phyloP scores from a whole-genome alignment of 2,113 vertebrate genomes.

The Neotoma lepida region DNA sequence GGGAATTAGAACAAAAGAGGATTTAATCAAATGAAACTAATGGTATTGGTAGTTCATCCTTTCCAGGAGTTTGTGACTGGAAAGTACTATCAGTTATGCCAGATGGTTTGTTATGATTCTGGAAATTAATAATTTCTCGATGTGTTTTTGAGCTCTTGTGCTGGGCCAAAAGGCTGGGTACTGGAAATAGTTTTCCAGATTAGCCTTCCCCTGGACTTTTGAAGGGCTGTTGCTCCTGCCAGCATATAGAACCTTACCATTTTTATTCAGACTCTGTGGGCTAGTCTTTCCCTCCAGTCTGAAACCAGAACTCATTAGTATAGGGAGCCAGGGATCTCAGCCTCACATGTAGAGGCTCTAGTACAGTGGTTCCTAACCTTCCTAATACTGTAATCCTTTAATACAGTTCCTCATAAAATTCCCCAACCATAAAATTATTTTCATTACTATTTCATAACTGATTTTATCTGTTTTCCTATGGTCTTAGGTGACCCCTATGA shows the following conservation, averaged over 20 bases:
- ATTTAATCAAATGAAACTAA: not conserved
- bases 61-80: not conserved
- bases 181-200: not conserved
- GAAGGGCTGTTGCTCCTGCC: not conserved
- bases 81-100: not conserved
- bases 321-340: not conserved
- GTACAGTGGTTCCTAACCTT: not conserved
- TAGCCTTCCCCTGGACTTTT: not conserved
- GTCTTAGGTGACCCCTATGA: not conserved
- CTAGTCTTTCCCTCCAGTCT: slow-evolving; percentile 21
- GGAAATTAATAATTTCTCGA: not conserved
- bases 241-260: no score
- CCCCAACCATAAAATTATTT: not conserved
- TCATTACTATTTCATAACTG: not conserved
- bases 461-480: not conserved
- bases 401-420: not conserved
- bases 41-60: not conserved
- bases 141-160: not conserved
- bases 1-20: slow-evolving; percentile 21
- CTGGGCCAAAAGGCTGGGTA: not conserved
- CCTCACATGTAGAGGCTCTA: not conserved
- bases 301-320: not conserved
- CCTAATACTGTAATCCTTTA: not conserved
- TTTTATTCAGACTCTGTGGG: not conserved
- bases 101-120: not conserved